phyloP scores from a whole-genome alignment of 2,888 invertebrate species.

The Tuberolachnus salignus region DNA sequence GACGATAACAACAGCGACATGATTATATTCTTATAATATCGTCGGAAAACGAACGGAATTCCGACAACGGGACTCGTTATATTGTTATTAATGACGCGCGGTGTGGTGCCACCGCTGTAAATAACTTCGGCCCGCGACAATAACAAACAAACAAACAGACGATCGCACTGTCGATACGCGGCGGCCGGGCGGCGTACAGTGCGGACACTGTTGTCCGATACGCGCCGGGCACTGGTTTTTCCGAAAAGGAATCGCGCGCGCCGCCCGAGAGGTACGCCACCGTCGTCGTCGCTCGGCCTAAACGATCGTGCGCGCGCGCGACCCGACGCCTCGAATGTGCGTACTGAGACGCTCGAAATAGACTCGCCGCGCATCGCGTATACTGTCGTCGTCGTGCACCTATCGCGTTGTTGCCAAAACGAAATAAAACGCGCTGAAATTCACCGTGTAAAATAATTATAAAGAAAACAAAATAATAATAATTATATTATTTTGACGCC shows the following conservation, averaged over 20 bases:
- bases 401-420: constrained; percentile 23
- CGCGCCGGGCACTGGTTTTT: constrained; percentile 21
- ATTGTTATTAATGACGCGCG: too few species aligned
- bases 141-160: constrained; percentile 1
- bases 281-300: not conserved
- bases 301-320: not conserved
- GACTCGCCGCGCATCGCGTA: not conserved
- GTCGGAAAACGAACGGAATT: not conserved
- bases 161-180: not conserved
- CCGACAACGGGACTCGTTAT: not conserved
- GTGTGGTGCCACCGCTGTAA: too few species aligned
- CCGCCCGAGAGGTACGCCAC: not conserved
- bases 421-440: not conserved
- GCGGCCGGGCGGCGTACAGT: constrained; percentile 32
- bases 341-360: constrained; percentile 41
- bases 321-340: not conserved
- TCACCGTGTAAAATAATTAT: too few species aligned
- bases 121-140: not conserved
- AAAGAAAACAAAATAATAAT: too few species aligned
- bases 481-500: too few species aligned
- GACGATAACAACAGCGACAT: not conserved
- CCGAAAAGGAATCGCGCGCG: constrained; percentile 23
- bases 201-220: constrained; percentile 9
- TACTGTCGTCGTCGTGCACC: not conserved
- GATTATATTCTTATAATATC: too few species aligned